phyloP scores from a whole-genome alignment of 2,888 invertebrate species.

The Celastrina argiolus region DNA sequence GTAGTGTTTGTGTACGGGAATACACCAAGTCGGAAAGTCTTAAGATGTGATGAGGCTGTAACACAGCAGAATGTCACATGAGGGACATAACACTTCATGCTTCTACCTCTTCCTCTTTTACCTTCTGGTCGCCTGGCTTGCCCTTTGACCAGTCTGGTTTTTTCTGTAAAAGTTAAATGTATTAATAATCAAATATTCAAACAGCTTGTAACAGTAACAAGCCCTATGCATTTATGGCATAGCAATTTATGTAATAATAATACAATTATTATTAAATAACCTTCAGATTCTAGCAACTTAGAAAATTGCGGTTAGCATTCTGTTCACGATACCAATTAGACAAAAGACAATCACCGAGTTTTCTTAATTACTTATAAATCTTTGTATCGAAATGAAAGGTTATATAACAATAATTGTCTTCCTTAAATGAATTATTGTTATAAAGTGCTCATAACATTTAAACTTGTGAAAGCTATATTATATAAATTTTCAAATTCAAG shows the following conservation, averaged over 20 bases:
- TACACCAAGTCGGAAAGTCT: conserved; percentile 34
- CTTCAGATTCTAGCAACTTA: too few relatives aligned
- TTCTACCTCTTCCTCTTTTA: conserved; percentile 89
- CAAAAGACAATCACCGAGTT: too few relatives aligned
- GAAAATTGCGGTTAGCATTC: too few relatives aligned
- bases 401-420: too few relatives aligned
- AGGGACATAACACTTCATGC: conserved; percentile 81
- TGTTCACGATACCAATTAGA: too few relatives aligned
- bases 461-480: neutral
- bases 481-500: neutral
- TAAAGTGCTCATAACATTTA: neutral
- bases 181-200: neutral
- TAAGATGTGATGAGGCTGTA: conserved; percentile 56
- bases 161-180: conserved; percentile 82
- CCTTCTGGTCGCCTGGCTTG: conserved; percentile 93
- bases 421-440: neutral
- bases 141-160: conserved; percentile 97
- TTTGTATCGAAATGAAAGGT: too few relatives aligned
- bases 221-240: neutral
- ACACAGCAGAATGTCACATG: conserved; percentile 62
- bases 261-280: too few relatives aligned
- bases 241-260: too few relatives aligned
- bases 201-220: too few relatives aligned
- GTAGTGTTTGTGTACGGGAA: conserved; percentile 45
- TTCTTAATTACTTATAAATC: too few relatives aligned